Conservation (phyloP, 2,797 vertebrate genomes). For the Bryconaethiops microstoma region DNA sequence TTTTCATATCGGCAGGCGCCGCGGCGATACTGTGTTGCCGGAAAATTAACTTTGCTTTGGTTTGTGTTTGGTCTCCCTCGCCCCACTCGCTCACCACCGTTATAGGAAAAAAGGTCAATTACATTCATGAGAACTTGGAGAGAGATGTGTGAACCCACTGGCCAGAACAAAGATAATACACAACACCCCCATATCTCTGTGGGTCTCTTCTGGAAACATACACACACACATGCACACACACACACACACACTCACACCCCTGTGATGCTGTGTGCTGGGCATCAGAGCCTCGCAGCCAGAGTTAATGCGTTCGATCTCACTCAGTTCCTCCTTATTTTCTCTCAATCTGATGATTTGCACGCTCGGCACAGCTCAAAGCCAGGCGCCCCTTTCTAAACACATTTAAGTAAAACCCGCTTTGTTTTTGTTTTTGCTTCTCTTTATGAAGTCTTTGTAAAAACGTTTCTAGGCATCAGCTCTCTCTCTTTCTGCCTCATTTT, state of each 20-base stretch:
- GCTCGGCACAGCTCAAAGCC: constrained; percentile 38
- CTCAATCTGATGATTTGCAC: constrained; percentile 48
- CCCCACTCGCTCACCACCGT: constrained; percentile 73
- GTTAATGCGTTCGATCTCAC: constrained; percentile 36
- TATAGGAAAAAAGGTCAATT: constrained; percentile 97
- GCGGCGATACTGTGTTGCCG: constrained; percentile 87
- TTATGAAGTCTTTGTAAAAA: constrained; percentile 37
- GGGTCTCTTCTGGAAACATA: constrained; percentile 53
- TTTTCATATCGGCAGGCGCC: constrained; percentile 93
- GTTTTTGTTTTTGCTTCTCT: constrained; percentile 27
- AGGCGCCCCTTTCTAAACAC: constrained; percentile 29
- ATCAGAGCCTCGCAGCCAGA: constrained; percentile 16
- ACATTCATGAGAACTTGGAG: constrained; percentile 91
- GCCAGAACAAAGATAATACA: constrained; percentile 85
- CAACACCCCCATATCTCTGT: constrained; percentile 82
- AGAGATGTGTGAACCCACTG: constrained; percentile 86
- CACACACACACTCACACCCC: neutral
- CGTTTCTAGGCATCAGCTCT: constrained; percentile 10
- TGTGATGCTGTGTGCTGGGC: neutral
- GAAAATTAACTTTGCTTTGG: constrained; percentile 91
- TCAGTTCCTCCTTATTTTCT: constrained; percentile 50
- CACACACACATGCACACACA: constrained; percentile 25
- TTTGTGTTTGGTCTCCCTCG: constrained; percentile 80
- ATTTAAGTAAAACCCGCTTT: constrained; percentile 16
- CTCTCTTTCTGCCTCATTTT: neutral